Base-by-base conservation (phyloP, 2,888 invertebrate species). In the Aricia artaxerxes region DNA sequence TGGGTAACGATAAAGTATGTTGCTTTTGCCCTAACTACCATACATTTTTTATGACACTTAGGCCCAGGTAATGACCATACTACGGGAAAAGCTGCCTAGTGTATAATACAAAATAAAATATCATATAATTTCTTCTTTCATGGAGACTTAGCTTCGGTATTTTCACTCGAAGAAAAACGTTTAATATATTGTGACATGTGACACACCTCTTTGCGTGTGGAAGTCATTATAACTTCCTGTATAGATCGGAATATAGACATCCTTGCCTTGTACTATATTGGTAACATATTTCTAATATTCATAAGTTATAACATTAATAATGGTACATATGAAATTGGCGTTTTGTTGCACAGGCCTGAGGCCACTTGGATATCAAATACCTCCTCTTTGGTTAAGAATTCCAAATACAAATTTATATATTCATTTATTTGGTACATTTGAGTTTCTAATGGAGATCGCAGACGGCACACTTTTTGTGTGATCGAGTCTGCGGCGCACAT, bases 131-230 rank as follows among this genome's bases (percentile, higher is more conserved):
- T 57, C 49, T 35, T 35, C 57, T 76, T 57, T 75, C 75, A 49
- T 75, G 24, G 31, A 53, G 31, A 5, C 31, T 31, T 44, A 49
- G 31, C 73, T 44, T 73, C 2, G 31, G 11, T 24, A 49, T 60
- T 77, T 78, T 78, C 61, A 78, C 77, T 38, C 31, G 57, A 76
- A 16, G 76, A 76, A 76, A 53, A 57, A 11, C 24, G 24, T 13
- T 49, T 31, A 49, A 31, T 75, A 49, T 75, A 31, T 44, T 31
- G 24, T 31, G 16, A 72, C 78, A n/a, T 24, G 49, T 73, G 40
- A 40, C 38, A 73, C 60, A 40, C 60, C 78, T 78, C 60, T 4
- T 78, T 73, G 78, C 78, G 78, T 78, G 78, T 73, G 78, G 78
- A 78, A 73, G 73, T 73, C 1, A 24, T 76, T 76, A 7, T 76